Evolutionary conservation across 2,797 vertebrate species (phyloP).

Genomic region (Tachyglossus aculeatus): DNA sequence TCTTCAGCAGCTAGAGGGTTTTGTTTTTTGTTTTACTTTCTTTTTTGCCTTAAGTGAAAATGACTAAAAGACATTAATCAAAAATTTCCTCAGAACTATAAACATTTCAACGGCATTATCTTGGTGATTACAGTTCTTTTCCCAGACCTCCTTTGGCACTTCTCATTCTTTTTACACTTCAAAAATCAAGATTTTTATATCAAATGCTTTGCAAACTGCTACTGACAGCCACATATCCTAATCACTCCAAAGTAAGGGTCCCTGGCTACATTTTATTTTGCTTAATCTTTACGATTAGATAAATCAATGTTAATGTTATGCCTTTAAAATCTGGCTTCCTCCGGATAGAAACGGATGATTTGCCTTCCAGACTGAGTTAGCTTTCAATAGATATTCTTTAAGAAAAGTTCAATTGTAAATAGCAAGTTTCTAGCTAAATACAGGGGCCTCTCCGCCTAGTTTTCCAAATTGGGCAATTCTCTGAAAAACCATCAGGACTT

Average conservation of each 20-base stretch:
- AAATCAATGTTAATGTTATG: background rate
- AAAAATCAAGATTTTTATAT: slow-evolving; percentile 5
- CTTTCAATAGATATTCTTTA: background rate
- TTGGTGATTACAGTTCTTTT: background rate
- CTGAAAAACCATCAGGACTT: no score
- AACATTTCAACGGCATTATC: no score
- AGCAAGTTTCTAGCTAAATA: background rate
- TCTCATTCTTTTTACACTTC: background rate
- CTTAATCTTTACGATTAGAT: slow-evolving; percentile 42
- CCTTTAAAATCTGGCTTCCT: slow-evolving; percentile 35
- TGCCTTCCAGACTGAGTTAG: background rate
- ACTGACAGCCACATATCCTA: background rate
- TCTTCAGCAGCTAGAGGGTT: rapidly evolving
- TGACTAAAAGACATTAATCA: background rate
- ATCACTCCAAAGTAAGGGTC: slow-evolving; percentile 1
- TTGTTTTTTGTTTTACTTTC: background rate
- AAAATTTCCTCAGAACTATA: background rate
- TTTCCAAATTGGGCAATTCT: no score
- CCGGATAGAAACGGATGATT: slow-evolving; percentile 20
- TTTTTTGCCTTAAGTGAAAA: background rate
- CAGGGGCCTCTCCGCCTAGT: no score
- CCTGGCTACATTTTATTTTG: slow-evolving; percentile 24
- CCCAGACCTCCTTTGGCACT: rapidly evolving
- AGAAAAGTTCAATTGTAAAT: background rate
- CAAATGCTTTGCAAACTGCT: background rate